A percentile compares a stretch with the other conserved stretches of the same genome.
Evolutionary conservation across 2,888 invertebrate genomes (phyloP).

Genomic region (Abrostola tripartita): DNA sequence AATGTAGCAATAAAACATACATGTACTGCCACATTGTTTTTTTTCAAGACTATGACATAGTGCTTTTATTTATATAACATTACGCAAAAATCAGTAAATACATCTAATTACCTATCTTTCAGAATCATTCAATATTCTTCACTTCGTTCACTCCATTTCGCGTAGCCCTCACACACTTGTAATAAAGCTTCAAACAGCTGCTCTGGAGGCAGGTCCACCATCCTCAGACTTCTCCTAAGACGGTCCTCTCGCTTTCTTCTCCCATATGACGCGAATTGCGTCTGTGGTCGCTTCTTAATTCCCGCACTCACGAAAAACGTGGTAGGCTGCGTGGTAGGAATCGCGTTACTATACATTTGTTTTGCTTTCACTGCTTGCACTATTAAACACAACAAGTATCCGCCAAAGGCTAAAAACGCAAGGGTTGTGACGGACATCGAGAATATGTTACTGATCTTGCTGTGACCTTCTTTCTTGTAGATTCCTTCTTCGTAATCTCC

Average conservation of each 20-base stretch:
- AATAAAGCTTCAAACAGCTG: constrained; percentile 85
- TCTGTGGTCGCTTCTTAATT: constrained; percentile 81
- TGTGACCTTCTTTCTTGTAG: constrained; percentile 83
- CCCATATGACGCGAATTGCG: constrained; percentile 78
- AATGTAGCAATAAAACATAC: constrained; percentile 7
- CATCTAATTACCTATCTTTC: neutral
- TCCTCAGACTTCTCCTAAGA: constrained; percentile 58
- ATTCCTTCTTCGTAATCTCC: constrained; percentile 84
- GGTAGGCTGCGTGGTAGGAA: constrained; percentile 71
- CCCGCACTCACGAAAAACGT: constrained; percentile 78
- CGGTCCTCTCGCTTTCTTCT: constrained; percentile 69
- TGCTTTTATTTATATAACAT: neutral
- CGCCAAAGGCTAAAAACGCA: constrained; percentile 95
- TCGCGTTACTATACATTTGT: constrained; percentile 71
- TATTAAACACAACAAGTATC: constrained; percentile 93
- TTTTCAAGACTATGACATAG: neutral
- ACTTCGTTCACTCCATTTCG: constrained; percentile 78
- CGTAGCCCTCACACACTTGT: constrained; percentile 88
- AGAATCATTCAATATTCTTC: constrained; percentile 14
- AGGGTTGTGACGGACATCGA: constrained; percentile 93
- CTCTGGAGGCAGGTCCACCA: constrained; percentile 77
- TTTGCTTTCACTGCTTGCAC: constrained; percentile 92
- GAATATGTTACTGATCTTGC: constrained; percentile 92
- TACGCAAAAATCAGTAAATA: neutral
- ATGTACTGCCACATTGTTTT: neutral